Evolutionary conservation across 1,140 invertebrate species (phyloP), one percentile per base, ranked within the genome.

Genomic region (Formica exsecta): DNA sequence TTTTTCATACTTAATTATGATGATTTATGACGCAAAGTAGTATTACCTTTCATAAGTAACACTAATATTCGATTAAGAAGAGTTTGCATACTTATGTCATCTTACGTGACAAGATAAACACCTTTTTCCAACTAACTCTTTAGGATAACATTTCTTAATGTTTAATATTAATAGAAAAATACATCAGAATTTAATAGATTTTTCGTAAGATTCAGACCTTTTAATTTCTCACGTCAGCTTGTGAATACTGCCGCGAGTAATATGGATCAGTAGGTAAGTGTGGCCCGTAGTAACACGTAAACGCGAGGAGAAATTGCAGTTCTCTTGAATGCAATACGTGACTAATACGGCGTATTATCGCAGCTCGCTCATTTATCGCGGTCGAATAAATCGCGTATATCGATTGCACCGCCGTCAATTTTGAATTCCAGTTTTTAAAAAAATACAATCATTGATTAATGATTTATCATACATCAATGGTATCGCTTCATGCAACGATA

Each of bases 211-310:
- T 73, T 8, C 4, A 1, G 36, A 22, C 11, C 57, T 73, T 66
- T 70, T 44, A 25, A 32, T 86, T 81, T 88, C 85, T 87, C 41
- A 64, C 22, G 61, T 73, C 59, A 51, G 74, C 54, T 44, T 62
- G 48, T 51, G 48, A 62, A 19, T 11, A 81, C 5, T 48, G 70
- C 54, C 57, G 13, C 54, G 51, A 59, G 84, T 75, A 88, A 88
- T 88, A 88, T 88, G 57, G 87, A 86, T 88, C 87, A 88, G 87
- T 88, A 81, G 87, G 85, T 86, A 86, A 88, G 61, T 80, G 86
- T 87, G 86, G 62, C 80, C 70, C 79, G 36, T 87, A 84, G 70
- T 81, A 85, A 87, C 79, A 61, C 86, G 65, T 71, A 71, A 70
- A 83, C 57, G 51, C 64, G 83, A 61, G 44, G 48, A 73, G 77